These are phyloP conservation scores for Gallinago solitaria DNA, from an alignment of 2,797 vertebrate genomes.

Conservation along the genomic window DNA sequence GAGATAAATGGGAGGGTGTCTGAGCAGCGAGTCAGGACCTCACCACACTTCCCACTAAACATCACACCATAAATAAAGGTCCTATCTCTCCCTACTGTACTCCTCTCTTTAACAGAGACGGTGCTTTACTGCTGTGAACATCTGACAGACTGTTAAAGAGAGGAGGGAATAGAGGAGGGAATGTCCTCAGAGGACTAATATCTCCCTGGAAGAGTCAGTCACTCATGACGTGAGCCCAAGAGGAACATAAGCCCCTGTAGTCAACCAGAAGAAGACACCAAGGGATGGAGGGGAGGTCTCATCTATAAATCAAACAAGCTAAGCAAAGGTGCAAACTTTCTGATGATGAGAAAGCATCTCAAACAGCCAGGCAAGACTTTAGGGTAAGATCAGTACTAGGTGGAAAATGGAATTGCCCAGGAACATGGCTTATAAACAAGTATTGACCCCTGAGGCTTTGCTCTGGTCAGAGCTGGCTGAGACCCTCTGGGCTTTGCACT, in stretches of 20 bases:
- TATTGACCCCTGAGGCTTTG: background rate
- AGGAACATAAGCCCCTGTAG: background rate
- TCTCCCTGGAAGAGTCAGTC: background rate
- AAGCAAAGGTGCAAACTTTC: background rate
- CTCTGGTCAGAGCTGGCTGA: background rate
- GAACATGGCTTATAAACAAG: background rate
- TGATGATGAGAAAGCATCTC: background rate
- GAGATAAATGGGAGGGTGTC: background rate
- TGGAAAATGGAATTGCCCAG: background rate
- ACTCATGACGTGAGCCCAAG: background rate
- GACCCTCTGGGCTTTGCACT: background rate
- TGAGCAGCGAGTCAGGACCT: slow-evolving; percentile 21
- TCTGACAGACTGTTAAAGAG: too few species aligned
- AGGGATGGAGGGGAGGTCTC: background rate
- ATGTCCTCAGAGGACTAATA: background rate
- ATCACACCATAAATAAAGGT: background rate
- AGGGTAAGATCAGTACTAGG: background rate
- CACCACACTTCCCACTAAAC: background rate
- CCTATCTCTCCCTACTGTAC: background rate
- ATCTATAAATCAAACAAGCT: background rate
- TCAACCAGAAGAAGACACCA: background rate
- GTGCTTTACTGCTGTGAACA: too few species aligned
- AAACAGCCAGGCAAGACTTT: background rate
- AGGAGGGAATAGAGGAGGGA: too few species aligned
- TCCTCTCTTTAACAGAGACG: background rate